Base-by-base conservation (phyloP, 2,888 invertebrate genomes). In the Allacma fusca region DNA sequence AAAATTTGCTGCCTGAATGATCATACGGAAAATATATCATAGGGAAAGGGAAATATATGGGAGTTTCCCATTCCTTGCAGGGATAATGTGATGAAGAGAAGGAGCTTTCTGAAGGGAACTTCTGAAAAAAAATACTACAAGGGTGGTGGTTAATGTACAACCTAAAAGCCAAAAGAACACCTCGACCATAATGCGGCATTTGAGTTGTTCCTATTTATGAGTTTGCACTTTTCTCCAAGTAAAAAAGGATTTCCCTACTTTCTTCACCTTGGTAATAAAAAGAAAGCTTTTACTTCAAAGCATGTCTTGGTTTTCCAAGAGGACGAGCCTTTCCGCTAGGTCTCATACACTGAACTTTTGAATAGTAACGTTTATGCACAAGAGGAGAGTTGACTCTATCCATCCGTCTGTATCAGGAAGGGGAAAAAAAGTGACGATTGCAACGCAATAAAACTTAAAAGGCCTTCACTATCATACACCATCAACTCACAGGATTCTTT, bases 211-310 rank as follows among this genome's bases (percentile, higher is more conserved):
- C 21, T 70, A 70, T 70, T 70, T 70, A 50, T 50, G 50, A 50
- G 50, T 40, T 43, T 67, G 67, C 67, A 67, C 67, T 67, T 67
- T 24, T 67, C 29, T 67, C 2, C 9, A 67, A 28, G 67, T 29
- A 70, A 24, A 40, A 7, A 29, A 67, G 29, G 19, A 28, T 40
- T 23, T 69, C 21, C 21, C 24, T 43, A 21, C 43, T 50, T 43
- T 21, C 50, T 43, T 44, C 70, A 21, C 70, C 50, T 70, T 70
- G 24, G 70, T 70, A 70, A 70, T 70, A 70, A 70, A 70, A 44
- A 70, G 70, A 70, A 70, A 70, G 70, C 70, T 70, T 70, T 70
- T 40, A 44, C 70, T 50, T 50, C 26, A 21, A 16, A 50, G 29
- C 68, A 40, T 28, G 24, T 29, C 67, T 24, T 19, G 50, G 9